A percentile compares a stretch with the other conserved stretches of the same genome.
phyloP scores from a whole-genome alignment of 2,888 invertebrate genomes.

The Bugula neritina region DNA sequence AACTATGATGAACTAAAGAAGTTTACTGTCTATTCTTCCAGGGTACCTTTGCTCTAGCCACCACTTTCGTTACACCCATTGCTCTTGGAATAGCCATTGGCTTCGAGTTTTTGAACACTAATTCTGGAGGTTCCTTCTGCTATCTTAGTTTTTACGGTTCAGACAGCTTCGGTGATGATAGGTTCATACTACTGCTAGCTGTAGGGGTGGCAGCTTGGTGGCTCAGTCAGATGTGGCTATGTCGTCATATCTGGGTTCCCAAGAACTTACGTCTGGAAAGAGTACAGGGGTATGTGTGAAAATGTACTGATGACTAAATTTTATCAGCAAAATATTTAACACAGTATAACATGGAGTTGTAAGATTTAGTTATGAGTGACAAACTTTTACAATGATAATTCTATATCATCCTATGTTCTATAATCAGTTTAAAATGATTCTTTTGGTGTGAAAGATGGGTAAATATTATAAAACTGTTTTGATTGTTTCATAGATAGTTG shows the following conservation, averaged over 20 bases:
- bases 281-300: conserved; percentile 23
- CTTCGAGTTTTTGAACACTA: not conserved
- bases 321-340: too few relatives aligned
- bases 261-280: conserved; percentile 26
- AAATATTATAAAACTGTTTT: too few relatives aligned
- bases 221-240: conserved; percentile 24
- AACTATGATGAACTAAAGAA: too few relatives aligned
- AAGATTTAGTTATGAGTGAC: too few relatives aligned
- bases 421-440: too few relatives aligned
- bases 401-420: too few relatives aligned
- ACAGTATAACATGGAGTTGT: too few relatives aligned
- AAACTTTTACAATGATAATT: too few relatives aligned
- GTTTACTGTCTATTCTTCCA: too few relatives aligned
- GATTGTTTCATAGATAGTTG: too few relatives aligned
- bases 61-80: conserved; percentile 12
- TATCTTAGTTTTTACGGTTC: conserved; percentile 1
- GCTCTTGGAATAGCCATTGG: conserved; percentile 14
- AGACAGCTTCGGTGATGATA: not conserved
- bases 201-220: conserved; percentile 16
- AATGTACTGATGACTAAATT: not conserved
- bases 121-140: not conserved
- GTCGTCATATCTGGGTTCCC: conserved; percentile 24
- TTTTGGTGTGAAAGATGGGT: too few relatives aligned
- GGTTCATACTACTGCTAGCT: conserved; percentile 2
- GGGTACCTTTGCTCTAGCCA: conserved; percentile 18